Percentiles rank a stretch among this genome's conserved stretches.
phyloP scores from a whole-genome alignment of 2,888 invertebrate genomes.

The Tyria jacobaeae region DNA sequence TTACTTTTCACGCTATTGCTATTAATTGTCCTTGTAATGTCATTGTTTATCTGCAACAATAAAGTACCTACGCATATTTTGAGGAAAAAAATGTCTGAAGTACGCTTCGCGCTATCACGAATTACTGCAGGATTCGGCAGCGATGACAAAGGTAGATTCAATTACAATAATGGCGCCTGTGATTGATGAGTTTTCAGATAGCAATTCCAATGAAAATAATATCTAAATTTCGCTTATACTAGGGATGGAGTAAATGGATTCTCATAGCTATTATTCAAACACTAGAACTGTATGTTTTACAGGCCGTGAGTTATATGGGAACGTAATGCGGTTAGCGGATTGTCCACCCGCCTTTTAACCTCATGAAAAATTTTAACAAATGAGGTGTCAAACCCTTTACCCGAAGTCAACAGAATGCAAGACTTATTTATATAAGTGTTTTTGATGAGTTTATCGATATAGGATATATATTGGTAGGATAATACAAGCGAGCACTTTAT shows the following conservation, averaged over 20 bases:
- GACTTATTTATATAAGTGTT: background rate
- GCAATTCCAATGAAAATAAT: slow-evolving; percentile 52
- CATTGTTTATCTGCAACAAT: too few species aligned
- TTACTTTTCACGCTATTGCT: too few species aligned
- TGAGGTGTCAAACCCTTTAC: slow-evolving; percentile 27
- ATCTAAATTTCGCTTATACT: slow-evolving; percentile 25
- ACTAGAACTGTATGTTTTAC: slow-evolving; percentile 19
- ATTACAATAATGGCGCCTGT: slow-evolving; percentile 43
- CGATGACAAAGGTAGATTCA: slow-evolving; percentile 35
- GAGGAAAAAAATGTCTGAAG: too few species aligned
- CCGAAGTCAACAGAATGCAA: slow-evolving; percentile 11
- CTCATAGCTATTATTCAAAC: slow-evolving; percentile 26
- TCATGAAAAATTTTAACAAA: slow-evolving; percentile 31
- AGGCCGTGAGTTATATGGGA: background rate
- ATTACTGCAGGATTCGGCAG: slow-evolving; percentile 28
- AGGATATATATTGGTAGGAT: background rate
- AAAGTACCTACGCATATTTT: too few species aligned
- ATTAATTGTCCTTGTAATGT: too few species aligned
- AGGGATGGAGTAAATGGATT: slow-evolving; percentile 30
- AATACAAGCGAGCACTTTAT: background rate
- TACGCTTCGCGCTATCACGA: slow-evolving; percentile 20
- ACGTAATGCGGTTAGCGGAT: slow-evolving; percentile 27
- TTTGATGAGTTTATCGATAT: background rate
- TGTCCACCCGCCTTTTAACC: slow-evolving; percentile 40
- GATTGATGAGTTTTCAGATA: slow-evolving; percentile 56